Evolutionary conservation across 2,113 vertebrate genomes (phyloP), one percentile per base, ranked within the genome.

Genomic region (Hippocampus abdominalis): DNA sequence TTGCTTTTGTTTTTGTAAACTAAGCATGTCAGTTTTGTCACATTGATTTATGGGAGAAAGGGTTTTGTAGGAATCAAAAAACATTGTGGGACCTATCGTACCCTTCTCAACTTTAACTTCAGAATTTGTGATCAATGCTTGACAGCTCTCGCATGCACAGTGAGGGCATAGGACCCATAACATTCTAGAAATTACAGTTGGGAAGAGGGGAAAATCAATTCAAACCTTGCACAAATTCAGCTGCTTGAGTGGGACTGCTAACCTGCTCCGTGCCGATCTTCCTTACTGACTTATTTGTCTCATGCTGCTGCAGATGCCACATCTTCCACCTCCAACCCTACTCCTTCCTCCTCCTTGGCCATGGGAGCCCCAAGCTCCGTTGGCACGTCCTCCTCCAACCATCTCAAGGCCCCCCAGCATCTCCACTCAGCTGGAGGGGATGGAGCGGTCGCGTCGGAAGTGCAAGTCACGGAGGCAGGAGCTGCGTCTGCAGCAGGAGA

Each of bases 241-340:
- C 88, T 92, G 90, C 91, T 94, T 94, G 93, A 94, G 94, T 94
- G 46, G 96, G 95, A 95, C 95, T 95, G 95, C 95, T 96, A 96
- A 96, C 96, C 95, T 95, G 91, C 90, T 68, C 90, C 90, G 85
- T 87, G 89, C 76, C 81, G 91, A 93, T 80, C 86, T 66, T 73
- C 88, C 89, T 87, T 93, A 91, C 93, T 98, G 92, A 97, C 93
- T 92, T 86, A 86, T 74, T 89, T 89, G 88, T 94, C 94, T 95
- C 96, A 93, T 87, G 93, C 96, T 93, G 93, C 96, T 91, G 88
- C 96, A 99, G 97, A 99, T 99, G 96, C 94, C 92, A 94, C 93
- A 90, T 96, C 95, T 92, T 85, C 95, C 91, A 95, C 94, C 93
- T 94, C 94, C 94, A 89, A 76, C 71, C 82, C 87, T 64, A 84